These are phyloP conservation scores for Apamea anceps DNA, from an alignment of 2,888 invertebrate genomes.

Conservation along the genomic window DNA sequence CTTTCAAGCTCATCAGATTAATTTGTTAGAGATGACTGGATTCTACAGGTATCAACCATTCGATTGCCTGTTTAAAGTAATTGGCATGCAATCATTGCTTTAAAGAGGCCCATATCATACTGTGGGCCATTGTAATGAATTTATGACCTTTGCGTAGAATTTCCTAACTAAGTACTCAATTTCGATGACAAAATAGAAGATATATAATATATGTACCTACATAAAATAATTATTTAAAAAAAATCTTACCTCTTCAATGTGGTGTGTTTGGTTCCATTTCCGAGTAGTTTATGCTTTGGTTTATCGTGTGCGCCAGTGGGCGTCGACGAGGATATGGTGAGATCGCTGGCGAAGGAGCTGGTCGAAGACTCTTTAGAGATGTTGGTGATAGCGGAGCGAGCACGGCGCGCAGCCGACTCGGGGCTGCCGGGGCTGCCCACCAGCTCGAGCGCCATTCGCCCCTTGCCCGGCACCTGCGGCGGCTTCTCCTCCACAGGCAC, in stretches of 20 bases:
- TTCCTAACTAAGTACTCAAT: background rate
- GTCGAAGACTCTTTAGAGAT: constrained; percentile 93
- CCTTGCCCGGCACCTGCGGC: constrained; percentile 90
- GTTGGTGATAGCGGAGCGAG: constrained; percentile 75
- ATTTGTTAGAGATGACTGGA: background rate
- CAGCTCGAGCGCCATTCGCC: constrained; percentile 88
- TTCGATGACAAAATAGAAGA: background rate
- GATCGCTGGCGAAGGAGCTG: constrained; percentile 92
- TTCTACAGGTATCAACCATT: constrained; percentile 1
- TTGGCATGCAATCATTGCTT: background rate
- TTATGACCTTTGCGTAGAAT: background rate
- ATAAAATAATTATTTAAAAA: background rate
- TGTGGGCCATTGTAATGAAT: background rate
- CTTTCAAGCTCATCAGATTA: background rate
- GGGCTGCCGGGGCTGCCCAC: constrained; percentile 83
- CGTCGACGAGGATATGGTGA: constrained; percentile 91
- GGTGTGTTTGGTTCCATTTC: constrained; percentile 93
- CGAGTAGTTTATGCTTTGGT: constrained; percentile 92
- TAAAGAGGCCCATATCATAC: too few relatives aligned
- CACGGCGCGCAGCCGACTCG: constrained; percentile 78
- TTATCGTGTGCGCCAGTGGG: constrained; percentile 91
- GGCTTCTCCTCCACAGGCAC: constrained; percentile 94
- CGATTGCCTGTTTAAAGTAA: background rate
- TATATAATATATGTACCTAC: background rate
- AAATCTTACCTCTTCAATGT: constrained; percentile 92